A percentile compares a stretch with the other conserved stretches of the same genome.
These are phyloP conservation scores for Astatoreochromis straeleni DNA, from an alignment of 2,113 vertebrate genomes.

Conservation along the genomic window DNA sequence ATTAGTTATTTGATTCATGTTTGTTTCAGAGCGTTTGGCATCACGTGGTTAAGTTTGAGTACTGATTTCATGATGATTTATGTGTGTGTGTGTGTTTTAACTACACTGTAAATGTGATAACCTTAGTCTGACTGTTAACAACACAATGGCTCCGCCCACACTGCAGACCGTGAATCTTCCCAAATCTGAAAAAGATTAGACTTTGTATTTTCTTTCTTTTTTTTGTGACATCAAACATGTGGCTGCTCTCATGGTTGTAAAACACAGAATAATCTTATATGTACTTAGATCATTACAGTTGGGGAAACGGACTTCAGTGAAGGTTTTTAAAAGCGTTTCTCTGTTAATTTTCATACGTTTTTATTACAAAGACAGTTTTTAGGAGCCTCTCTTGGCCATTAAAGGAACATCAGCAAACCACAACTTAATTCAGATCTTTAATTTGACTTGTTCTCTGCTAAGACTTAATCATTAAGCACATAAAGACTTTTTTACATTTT, in stretches of 20 bases:
- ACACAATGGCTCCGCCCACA: not conserved
- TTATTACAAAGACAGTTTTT: not conserved
- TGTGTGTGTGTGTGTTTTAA: not conserved
- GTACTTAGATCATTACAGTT: not conserved
- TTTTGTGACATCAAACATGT: not conserved
- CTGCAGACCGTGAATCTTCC: not conserved
- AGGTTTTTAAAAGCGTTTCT: not conserved
- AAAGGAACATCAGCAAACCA: not conserved
- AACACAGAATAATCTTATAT: not conserved
- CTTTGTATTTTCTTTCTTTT: not conserved
- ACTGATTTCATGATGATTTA: not conserved
- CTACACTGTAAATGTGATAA: not conserved
- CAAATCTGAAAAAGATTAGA: fast-evolving
- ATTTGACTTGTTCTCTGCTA: not conserved
- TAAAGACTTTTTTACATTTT: not conserved
- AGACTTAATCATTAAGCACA: not conserved
- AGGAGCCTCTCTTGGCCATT: not conserved
- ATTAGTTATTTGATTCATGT: not conserved
- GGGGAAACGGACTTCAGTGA: not conserved
- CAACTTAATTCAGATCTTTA: not conserved
- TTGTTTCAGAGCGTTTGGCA: not conserved
- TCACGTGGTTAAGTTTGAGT: not conserved
- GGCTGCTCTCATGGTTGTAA: not conserved
- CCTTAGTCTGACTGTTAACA: not conserved
- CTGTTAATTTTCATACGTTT: not conserved